Percentiles rank a stretch among this genome's conserved stretches.
These are phyloP conservation scores for Aulostomus chinensis DNA, from an alignment of 2,797 vertebrate species.

Conservation along the genomic window DNA sequence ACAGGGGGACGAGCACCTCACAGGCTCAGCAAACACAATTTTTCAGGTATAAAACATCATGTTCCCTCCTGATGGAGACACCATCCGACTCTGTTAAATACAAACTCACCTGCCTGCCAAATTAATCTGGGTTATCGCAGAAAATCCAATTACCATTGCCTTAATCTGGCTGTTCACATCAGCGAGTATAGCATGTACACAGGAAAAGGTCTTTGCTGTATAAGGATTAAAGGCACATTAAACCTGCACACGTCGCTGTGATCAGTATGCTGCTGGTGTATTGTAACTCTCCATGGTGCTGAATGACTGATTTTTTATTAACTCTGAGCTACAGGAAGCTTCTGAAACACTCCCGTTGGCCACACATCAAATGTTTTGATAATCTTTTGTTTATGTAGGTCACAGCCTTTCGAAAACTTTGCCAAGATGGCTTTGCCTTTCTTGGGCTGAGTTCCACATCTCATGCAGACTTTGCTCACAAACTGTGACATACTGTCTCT, in stretches of 20 bases:
- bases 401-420: conserved; percentile 21
- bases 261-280: conserved; percentile 31
- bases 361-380: conserved; percentile 22
- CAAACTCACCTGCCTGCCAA: conserved; percentile 18
- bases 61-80: too few species aligned
- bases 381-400: conserved; percentile 27
- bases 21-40: too few species aligned
- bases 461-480: background rate
- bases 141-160: conserved; percentile 54
- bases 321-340: conserved; percentile 9
- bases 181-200: conserved; percentile 14
- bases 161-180: conserved; percentile 54
- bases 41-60: too few species aligned
- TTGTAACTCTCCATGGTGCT: conserved; percentile 54
- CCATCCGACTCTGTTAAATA: background rate
- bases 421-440: conserved; percentile 20
- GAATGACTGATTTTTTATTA: conserved; percentile 42
- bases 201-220: conserved; percentile 21
- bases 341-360: conserved; percentile 21
- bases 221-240: conserved; percentile 37
- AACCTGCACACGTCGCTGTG: background rate
- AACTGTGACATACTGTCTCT: background rate
- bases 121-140: conserved; percentile 34
- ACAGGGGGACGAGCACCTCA: too few species aligned
- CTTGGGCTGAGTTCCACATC: background rate